These are phyloP conservation scores for Hirtodrosophila cameraria DNA, from an alignment of 2,888 invertebrate species.

Conservation along the genomic window DNA sequence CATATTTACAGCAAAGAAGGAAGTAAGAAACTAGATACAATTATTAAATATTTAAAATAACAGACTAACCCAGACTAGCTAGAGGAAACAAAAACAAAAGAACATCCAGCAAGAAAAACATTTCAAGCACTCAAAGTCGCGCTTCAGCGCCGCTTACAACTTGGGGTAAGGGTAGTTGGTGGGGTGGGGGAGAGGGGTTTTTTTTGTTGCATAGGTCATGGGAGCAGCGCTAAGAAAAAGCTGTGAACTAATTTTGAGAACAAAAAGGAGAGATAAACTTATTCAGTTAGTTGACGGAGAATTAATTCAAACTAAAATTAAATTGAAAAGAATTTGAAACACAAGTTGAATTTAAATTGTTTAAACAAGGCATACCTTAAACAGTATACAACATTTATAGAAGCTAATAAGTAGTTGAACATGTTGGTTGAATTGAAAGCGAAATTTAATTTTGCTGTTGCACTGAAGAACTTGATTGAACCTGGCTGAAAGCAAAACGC, in stretches of 20 bases:
- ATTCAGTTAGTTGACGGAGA: slow-evolving; percentile 5
- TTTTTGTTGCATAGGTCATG: slow-evolving; percentile 42
- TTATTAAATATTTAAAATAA: slow-evolving; percentile 79
- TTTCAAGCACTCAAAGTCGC: slow-evolving; percentile 63
- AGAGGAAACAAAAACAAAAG: slow-evolving; percentile 33
- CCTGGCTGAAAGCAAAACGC: neutral
- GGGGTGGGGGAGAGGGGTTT: no score
- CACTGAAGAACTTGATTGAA: no score
- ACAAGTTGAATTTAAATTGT: no score
- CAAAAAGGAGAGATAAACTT: slow-evolving; percentile 13
- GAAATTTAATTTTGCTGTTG: no score
- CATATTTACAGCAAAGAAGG: slow-evolving; percentile 14
- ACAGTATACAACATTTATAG: no score
- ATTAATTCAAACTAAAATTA: slow-evolving; percentile 3
- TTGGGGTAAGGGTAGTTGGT: neutral
- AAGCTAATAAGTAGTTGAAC: no score
- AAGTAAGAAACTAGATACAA: slow-evolving; percentile 75
- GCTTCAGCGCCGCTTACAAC: slow-evolving; percentile 57
- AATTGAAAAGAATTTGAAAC: neutral
- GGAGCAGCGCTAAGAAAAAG: slow-evolving; percentile 34
- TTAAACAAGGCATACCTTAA: no score
- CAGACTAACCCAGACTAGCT: slow-evolving; percentile 37
- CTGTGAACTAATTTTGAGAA: slow-evolving; percentile 51
- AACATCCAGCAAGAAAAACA: slow-evolving; percentile 3
- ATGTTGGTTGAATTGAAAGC: no score